phyloP scores from a whole-genome alignment of 2,888 invertebrate species.

The Antitype chi region DNA sequence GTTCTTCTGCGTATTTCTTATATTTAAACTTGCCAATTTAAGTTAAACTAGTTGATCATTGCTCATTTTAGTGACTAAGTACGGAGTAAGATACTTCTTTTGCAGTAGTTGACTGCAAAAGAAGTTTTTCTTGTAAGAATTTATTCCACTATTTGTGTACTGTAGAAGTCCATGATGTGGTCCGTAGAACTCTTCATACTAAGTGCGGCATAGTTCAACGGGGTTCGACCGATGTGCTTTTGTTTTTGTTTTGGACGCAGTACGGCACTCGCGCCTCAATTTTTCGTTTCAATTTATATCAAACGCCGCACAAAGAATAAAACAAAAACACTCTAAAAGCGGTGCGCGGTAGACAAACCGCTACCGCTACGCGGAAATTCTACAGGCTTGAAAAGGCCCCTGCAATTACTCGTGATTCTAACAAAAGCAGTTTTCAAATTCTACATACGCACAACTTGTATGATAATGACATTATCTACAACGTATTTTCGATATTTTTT shows the following conservation, averaged over 20 bases:
- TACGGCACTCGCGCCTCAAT: background rate
- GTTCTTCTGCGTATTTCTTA: too few relatives aligned
- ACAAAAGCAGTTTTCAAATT: background rate
- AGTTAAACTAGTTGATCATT: too few relatives aligned
- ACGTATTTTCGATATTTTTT: background rate
- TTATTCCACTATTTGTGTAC: background rate
- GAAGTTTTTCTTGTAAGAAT: background rate
- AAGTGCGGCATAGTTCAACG: background rate
- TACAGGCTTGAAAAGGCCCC: background rate
- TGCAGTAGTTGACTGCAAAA: too few relatives aligned
- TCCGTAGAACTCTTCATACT: background rate
- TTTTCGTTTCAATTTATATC: background rate
- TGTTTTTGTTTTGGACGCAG: background rate
- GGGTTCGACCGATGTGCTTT: background rate
- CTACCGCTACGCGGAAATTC: background rate
- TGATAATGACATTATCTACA: too few relatives aligned
- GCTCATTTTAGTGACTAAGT: too few relatives aligned
- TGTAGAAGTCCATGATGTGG: background rate
- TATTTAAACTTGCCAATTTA: too few relatives aligned
- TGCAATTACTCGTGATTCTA: background rate
- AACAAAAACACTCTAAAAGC: background rate
- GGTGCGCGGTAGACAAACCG: background rate
- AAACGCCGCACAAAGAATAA: background rate
- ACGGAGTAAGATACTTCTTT: too few relatives aligned
- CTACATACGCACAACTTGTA: background rate